Percentiles rank a stretch among this genome's conserved stretches.
phyloP scores from a whole-genome alignment of 2,797 vertebrate species.

The Tenualosa thibaudeaui region DNA sequence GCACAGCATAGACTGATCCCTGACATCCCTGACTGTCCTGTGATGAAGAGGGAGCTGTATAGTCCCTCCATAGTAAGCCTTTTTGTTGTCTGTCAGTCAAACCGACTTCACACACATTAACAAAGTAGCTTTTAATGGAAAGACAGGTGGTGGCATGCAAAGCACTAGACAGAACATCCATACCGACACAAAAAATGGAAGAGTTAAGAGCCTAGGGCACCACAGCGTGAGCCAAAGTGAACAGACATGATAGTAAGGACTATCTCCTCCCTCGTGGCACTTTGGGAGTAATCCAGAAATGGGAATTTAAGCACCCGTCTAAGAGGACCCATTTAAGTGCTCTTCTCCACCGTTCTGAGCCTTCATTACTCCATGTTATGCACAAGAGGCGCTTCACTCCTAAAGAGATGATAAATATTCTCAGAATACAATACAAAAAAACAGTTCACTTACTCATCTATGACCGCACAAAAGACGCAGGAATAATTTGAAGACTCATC shows the following conservation, averaged over 20 bases:
- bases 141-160: not conserved
- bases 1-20: not conserved
- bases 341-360: not conserved
- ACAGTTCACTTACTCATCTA: not conserved
- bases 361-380: not conserved
- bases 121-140: not conserved
- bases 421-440: not conserved
- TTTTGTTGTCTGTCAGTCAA: not conserved
- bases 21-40: not conserved
- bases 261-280: not conserved
- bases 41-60: not conserved
- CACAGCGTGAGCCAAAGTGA: not conserved
- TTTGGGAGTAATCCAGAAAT: conserved; percentile 1
- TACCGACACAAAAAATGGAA: not conserved
- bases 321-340: not conserved
- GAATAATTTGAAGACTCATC: not conserved
- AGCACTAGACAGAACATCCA: not conserved
- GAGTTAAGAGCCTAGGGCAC: not conserved
- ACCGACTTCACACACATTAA: not conserved
- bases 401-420: not conserved
- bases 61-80: not conserved
- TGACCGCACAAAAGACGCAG: no score
- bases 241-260: conserved; percentile 14
- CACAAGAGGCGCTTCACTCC: not conserved
- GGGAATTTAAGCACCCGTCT: conserved; percentile 20